A percentile compares a stretch with the other conserved stretches of the same genome.
These are phyloP conservation scores for Ophion ventricosus DNA, from an alignment of 2,888 invertebrate genomes.

Conservation along the genomic window DNA sequence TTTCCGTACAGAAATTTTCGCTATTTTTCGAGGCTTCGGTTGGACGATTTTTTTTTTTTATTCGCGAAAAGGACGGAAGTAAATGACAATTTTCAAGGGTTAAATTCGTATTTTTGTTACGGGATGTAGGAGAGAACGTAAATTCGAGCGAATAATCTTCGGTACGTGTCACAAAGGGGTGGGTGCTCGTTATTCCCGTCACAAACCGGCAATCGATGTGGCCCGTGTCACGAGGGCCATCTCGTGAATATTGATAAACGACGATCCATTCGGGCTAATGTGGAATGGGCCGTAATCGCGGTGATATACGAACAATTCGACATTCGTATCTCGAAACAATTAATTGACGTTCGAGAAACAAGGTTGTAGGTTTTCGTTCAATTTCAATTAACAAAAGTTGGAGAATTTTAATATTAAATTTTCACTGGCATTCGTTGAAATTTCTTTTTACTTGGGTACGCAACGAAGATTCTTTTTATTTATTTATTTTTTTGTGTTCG, in stretches of 20 bases:
- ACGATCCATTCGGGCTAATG: background rate
- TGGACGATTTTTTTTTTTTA: no score
- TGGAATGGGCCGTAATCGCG: background rate
- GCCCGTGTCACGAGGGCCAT: conserved; percentile 36
- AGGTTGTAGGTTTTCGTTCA: background rate
- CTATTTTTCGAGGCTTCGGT: no score
- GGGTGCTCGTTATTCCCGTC: conserved; percentile 23
- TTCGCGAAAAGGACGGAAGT: background rate
- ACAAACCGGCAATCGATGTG: conserved; percentile 23
- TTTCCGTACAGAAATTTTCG: no score
- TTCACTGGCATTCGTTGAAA: background rate
- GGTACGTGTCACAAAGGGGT: background rate
- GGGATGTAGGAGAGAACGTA: background rate
- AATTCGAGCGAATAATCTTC: background rate
- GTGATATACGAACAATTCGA: background rate
- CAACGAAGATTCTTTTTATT: background rate
- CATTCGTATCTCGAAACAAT: background rate
- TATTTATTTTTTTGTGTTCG: background rate
- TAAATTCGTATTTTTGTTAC: background rate
- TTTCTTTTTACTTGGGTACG: background rate
- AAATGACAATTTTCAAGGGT: background rate
- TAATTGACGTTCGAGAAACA: background rate
- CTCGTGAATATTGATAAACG: conserved; percentile 42
- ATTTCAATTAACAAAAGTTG: background rate
- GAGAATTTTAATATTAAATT: background rate